A percentile compares a stretch with the other conserved stretches of the same genome.
These are phyloP conservation scores for Perizoma flavofasciatum DNA, from an alignment of 2,888 invertebrate species.

Conservation along the genomic window DNA sequence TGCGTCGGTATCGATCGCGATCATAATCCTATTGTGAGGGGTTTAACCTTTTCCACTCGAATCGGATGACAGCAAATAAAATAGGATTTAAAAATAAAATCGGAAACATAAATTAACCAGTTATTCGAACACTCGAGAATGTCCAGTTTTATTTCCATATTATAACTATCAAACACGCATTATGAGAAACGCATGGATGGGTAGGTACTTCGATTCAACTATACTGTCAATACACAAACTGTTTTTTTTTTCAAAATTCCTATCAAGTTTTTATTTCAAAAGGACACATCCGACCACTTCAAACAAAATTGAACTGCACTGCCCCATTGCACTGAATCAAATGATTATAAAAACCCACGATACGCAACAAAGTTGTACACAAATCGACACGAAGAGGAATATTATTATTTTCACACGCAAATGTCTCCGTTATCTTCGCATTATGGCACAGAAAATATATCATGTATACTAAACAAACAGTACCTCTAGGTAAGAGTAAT, in stretches of 20 bases:
- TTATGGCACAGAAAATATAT: constrained; percentile 32
- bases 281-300: constrained; percentile 18
- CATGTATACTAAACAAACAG: neutral
- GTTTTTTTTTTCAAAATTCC: too few relatives aligned
- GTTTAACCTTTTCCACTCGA: constrained; percentile 23
- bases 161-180: constrained; percentile 10
- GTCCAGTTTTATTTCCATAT: constrained; percentile 14
- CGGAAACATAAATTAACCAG: constrained; percentile 3
- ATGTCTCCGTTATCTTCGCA: constrained; percentile 70
- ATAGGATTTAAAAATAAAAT: constrained; percentile 8
- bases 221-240: too few relatives aligned
- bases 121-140: constrained; percentile 11
- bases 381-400: constrained; percentile 34
- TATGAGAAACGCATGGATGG: neutral
- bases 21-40: constrained; percentile 33
- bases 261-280: too few relatives aligned
- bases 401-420: constrained; percentile 65
- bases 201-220: neutral
- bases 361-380: constrained; percentile 31
- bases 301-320: constrained; percentile 37
- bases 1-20: constrained; percentile 45
- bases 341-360: constrained; percentile 31
- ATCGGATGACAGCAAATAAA: constrained; percentile 13
- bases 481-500: constrained; percentile 1
- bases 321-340: constrained; percentile 34